phyloP scores from a whole-genome alignment of 2,797 vertebrate species.

The Paratrypauchen microcephalus region DNA sequence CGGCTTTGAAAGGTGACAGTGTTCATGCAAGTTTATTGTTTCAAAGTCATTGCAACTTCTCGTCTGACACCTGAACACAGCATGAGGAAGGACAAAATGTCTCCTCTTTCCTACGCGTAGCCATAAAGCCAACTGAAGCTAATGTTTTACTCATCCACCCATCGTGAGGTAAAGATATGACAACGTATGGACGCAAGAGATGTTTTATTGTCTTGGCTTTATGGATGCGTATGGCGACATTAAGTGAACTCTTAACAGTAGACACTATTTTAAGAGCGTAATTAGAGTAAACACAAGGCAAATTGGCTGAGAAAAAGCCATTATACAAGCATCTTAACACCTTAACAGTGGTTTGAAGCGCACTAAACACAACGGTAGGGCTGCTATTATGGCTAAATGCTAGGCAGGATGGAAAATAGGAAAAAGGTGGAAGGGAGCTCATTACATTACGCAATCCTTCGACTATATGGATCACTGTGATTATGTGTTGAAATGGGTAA shows the following conservation, averaged over 20 bases:
- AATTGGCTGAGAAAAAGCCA: neutral
- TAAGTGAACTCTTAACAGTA: neutral
- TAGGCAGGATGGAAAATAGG: neutral
- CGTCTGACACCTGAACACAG: neutral
- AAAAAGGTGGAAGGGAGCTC: neutral
- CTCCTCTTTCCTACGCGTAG: neutral
- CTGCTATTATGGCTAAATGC: neutral
- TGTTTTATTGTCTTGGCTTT: constrained; percentile 3
- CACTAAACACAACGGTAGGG: neutral
- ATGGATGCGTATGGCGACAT: constrained; percentile 1
- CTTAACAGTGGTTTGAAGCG: neutral
- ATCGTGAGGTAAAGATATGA: constrained; percentile 2
- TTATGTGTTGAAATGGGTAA: neutral
- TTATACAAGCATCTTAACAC: neutral
- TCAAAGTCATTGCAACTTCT: constrained; percentile 2
- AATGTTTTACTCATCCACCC: neutral
- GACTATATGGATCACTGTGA: neutral
- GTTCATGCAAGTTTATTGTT: neutral
- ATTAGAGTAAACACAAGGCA: constrained; percentile 4
- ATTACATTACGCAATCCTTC: neutral
- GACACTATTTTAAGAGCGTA: neutral
- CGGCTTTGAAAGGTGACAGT: neutral
- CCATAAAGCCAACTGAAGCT: neutral
- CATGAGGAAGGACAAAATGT: neutral
- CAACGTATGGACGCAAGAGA: neutral